Conservation (phyloP, 2,888 invertebrate species). For the Hanleya hanleyi region DNA sequence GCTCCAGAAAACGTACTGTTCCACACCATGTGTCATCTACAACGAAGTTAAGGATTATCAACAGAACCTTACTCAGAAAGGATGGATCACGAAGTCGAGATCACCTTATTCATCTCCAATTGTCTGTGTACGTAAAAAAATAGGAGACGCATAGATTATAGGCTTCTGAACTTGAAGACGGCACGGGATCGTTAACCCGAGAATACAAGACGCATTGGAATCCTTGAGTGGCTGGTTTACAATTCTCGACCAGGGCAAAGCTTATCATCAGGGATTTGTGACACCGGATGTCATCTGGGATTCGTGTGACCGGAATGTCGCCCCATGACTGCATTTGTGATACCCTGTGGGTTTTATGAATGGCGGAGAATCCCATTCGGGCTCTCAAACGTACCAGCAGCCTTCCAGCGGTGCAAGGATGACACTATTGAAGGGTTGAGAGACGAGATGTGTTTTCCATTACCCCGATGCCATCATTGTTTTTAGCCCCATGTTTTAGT, state of each 20-base stretch:
- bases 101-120: too few species aligned
- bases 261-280: constrained; percentile 33
- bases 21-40: constrained; percentile 33
- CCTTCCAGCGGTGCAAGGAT: constrained; percentile 14
- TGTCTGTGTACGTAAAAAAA: too few species aligned
- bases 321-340: constrained; percentile 17
- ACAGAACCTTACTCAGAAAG: constrained; percentile 23
- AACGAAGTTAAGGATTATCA: constrained; percentile 43
- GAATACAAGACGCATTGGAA: too few species aligned
- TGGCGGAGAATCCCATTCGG: constrained; percentile 32
- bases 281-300: too few species aligned
- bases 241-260: constrained; percentile 24
- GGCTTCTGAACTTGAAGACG: too few species aligned
- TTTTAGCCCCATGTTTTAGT: too few species aligned
- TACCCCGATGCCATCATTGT: too few species aligned
- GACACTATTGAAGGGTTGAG: constrained; percentile 11
- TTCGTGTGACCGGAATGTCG: constrained; percentile 18
- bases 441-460: constrained; percentile 14
- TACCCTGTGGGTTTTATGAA: constrained; percentile 26
- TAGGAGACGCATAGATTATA: too few species aligned
- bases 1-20: constrained; percentile 29
- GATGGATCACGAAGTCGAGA: constrained; percentile 26
- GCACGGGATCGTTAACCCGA: too few species aligned
- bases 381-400: constrained; percentile 27
- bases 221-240: too few species aligned